Conservation (phyloP, 2,113 vertebrate genomes). For the Talpa occidentalis region DNA sequence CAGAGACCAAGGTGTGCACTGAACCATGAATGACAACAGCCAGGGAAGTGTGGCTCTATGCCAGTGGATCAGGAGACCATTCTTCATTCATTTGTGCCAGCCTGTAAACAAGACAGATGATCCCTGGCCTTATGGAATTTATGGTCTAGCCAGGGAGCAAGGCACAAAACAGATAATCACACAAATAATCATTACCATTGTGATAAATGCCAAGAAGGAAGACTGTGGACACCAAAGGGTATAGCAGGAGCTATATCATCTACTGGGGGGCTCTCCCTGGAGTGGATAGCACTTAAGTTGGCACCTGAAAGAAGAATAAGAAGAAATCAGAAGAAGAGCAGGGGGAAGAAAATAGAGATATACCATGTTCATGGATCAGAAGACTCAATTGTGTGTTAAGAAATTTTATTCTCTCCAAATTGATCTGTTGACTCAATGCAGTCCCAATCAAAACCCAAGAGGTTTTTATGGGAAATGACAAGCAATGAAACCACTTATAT, state of each 20-base stretch:
- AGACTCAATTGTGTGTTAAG: not conserved
- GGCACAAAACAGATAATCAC: not conserved
- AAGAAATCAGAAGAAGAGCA: not conserved
- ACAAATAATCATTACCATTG: not conserved
- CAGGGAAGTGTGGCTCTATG: not conserved
- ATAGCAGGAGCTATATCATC: not conserved
- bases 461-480: not conserved
- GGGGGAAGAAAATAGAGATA: not conserved
- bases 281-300: not conserved
- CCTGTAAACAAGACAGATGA: not conserved
- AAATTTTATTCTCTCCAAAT: not conserved
- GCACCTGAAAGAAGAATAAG: not conserved
- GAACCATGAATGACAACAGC: not conserved
- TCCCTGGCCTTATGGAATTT: not conserved
- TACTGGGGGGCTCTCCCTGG: not conserved
- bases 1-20: not conserved
- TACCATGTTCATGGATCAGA: conserved; percentile 18
- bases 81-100: not conserved
- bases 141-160: not conserved
- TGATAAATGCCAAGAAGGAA: not conserved
- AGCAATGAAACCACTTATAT: not conserved
- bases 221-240: not conserved
- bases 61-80: not conserved
- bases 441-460: not conserved
- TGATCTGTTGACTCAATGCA: not conserved